Base-by-base conservation (phyloP, 2,888 invertebrate genomes). In the Serripes groenlandicus region DNA sequence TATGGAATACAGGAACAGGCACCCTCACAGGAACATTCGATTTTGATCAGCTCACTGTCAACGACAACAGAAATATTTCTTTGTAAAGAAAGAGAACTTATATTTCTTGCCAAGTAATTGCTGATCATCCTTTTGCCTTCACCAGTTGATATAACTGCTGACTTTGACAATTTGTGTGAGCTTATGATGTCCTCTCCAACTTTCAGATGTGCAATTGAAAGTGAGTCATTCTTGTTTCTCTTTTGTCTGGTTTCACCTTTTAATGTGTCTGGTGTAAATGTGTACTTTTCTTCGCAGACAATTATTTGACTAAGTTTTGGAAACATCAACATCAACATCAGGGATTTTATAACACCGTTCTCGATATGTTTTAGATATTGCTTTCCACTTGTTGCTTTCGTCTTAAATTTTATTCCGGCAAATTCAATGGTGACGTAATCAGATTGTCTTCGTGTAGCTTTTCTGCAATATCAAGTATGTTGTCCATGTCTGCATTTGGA, bases 261-360 rank as follows among this genome's bases (percentile, higher is more conserved):
- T 4, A 64, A 64, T 7, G 32, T 35, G n/a, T 81, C 84, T 34
- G 78, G 78, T 3, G 75, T 83, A 26, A 70, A 81, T 1, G 1
- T 3, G 54, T 80, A 80, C 23, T 80, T 79, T 52, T 81, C 77
- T 32, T 74, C 73, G 23, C 73, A 81, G 3, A 81, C 23, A 32
- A 73, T 37, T 11, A 76, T 18, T 28, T 35, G 75, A 32, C 28
- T 34, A 2, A 60, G 28, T 3, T 35, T 72, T 26, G 76, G 72
- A n/a, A 81, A 21, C 32, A 49, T 30, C 9, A 30, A 9, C 26
- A 62, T 9, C 1, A 66, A 49, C 32, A 23, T 75, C 15, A 75
- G 34, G 7, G 18, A 32, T 30, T 34, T 64, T 64, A 64, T n/a
- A 5, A 64, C 11, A 15, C 52, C 71, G 21, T 76, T 81, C 21